Percentiles rank a stretch among this genome's conserved stretches.
phyloP scores from a whole-genome alignment of 2,113 vertebrate genomes.

The Reinhardtius hippoglossoides region DNA sequence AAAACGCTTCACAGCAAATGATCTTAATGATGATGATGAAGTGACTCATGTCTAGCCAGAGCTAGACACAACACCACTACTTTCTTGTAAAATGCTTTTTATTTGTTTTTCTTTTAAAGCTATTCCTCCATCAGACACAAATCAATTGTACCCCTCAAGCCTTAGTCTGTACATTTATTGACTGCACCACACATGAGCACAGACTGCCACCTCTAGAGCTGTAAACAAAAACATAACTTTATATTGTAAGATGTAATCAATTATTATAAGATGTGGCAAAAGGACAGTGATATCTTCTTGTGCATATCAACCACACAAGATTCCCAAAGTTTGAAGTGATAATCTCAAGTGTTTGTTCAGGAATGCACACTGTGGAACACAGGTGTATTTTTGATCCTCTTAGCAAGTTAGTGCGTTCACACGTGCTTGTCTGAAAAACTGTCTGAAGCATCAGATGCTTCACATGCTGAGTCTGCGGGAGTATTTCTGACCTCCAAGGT shows the following conservation, averaged over 20 bases:
- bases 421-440: constrained; percentile 25
- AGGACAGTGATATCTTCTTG: no score
- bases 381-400: constrained; percentile 40
- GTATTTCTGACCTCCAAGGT: constrained; percentile 63
- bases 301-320: no score
- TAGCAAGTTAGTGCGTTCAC: constrained; percentile 41
- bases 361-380: constrained; percentile 7
- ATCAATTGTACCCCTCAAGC: neutral
- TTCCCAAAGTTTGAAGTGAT: neutral
- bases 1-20: neutral
- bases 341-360: constrained; percentile 11
- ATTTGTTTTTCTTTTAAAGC: neutral
- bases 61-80: no score
- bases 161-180: neutral
- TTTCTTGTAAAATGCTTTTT: neutral
- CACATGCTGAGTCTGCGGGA: constrained; percentile 1
- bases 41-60: neutral
- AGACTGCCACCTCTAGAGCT: neutral
- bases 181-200: neutral
- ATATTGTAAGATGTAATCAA: neutral
- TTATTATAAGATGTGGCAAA: no score
- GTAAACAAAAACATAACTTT: neutral
- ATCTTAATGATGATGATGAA: neutral
- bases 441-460: constrained; percentile 25
- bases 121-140: neutral